Conservation (phyloP, 2,797 vertebrate genomes). For the Phylloscopus collybita region DNA sequence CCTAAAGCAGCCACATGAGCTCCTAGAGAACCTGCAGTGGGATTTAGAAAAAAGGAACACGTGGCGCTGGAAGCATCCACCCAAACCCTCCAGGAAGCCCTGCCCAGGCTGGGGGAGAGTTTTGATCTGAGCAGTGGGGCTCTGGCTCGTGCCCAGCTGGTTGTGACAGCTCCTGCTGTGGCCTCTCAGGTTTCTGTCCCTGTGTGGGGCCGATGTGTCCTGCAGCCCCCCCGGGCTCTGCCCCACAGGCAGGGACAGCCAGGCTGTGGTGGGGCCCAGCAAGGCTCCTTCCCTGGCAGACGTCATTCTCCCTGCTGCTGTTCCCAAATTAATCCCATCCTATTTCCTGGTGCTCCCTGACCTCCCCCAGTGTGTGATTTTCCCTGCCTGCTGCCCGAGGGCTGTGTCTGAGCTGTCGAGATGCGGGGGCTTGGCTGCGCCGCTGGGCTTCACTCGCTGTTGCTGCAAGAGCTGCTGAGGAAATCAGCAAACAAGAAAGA, state of each 20-base stretch:
- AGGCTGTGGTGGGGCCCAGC: accelerated
- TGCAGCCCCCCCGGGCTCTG: neutral
- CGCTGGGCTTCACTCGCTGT: neutral
- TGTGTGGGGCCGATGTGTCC: accelerated
- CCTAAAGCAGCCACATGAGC: accelerated
- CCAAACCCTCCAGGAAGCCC: neutral
- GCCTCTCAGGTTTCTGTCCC: neutral
- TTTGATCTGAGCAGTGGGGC: accelerated
- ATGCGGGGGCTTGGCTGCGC: neutral
- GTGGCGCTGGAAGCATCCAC: neutral
- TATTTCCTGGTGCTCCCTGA: neutral
- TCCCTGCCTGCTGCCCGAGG: neutral
- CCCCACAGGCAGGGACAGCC: accelerated
- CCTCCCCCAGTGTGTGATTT: neutral
- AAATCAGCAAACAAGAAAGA: neutral
- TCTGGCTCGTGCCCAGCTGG: neutral
- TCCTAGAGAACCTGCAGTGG: neutral
- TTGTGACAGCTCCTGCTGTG: neutral
- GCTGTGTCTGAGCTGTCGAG: conserved; percentile 2
- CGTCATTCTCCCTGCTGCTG: neutral
- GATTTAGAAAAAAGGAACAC: neutral
- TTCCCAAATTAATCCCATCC: neutral
- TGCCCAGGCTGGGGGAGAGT: neutral
- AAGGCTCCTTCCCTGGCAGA: neutral
- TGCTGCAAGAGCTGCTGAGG: neutral